Evolutionary conservation across 2,888 invertebrate genomes (phyloP), one percentile per base, ranked within the genome.

Genomic region (Himalopsyche japonica): DNA sequence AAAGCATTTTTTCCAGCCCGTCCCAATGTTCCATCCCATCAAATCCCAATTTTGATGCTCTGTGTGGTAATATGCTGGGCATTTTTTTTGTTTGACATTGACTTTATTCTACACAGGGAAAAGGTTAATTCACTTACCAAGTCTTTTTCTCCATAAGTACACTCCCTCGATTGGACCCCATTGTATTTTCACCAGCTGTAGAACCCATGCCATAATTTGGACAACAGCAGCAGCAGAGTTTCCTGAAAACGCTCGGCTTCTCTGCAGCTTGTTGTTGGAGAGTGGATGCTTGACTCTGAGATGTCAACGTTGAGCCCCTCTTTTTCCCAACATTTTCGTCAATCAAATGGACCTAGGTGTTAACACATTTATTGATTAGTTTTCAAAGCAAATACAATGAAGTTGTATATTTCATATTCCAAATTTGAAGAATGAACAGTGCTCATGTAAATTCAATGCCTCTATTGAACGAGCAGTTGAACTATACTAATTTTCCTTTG

Each of bases 311-410:
- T 3, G 83, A 81, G 24, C 57, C 79, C 20, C 80, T 70, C 79
- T 87, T 87, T 43, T 86, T 84, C 18, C 48, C 82, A 0, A 76
- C 57, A 30, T 79, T 87, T 64, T 87, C 87, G 30, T 87, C 80
- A n/a, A 87, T 82, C 32, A 86, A 27, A 27, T 86, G 82, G 4
- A 87, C 84, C 82, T 77, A 64, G 76, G 76, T 18, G 48, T 20
- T 7, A 47, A 32, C 4, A n/a, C 8, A 32, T 10, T 6, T 5
- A 8, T 37, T 37, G 37, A 8, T 37, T 0, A 37, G 2, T 37
- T 37, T 37, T 0, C 0, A 37, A 37, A 8, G 2, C 7, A 37
- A 37, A n/a, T n/a, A n/a, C n/a, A n/a, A n/a, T n/a, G n/a, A n/a
- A 10, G 8, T 37, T 34, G 34, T 34, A 34, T 7, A 34, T 7